Evolutionary conservation across 2,113 vertebrate species (phyloP).

Genomic region (Plectropomus leopardus): DNA sequence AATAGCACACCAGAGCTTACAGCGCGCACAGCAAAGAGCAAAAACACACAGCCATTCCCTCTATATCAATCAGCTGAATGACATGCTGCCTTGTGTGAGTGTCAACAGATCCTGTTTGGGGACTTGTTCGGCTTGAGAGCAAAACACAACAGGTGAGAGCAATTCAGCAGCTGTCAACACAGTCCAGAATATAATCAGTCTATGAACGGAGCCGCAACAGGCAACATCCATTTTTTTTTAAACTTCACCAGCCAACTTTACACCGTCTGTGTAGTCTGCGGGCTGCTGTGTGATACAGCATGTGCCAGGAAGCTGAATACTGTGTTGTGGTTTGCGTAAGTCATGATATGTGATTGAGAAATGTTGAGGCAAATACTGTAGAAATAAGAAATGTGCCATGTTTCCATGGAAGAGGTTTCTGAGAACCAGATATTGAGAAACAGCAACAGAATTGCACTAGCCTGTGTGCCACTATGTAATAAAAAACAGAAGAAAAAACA

Average conservation of each 20-base stretch:
- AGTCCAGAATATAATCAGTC: conserved; percentile 72
- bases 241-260: conserved; percentile 26
- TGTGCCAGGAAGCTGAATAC: conserved; percentile 31
- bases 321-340: conserved; percentile 45
- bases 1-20: conserved; percentile 50
- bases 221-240: conserved; percentile 56
- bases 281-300: conserved; percentile 22
- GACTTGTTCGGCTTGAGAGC: conserved; percentile 73
- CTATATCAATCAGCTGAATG: conserved; percentile 74
- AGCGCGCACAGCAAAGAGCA: conserved; percentile 40
- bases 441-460: conserved; percentile 27
- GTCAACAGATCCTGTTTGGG: conserved; percentile 75
- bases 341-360: conserved; percentile 60
- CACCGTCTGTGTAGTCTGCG: background rate
- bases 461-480: background rate
- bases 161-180: conserved; percentile 80
- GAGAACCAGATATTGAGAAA: conserved; percentile 63
- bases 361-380: conserved; percentile 45
- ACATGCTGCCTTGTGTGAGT: conserved; percentile 63
- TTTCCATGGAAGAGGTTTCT: conserved; percentile 23
- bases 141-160: conserved; percentile 80
- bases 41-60: conserved; percentile 58
- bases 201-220: conserved; percentile 61
- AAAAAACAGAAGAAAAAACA: conserved; percentile 2
- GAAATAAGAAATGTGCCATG: conserved; percentile 25